Conservation (phyloP, 2,888 invertebrate genomes). For the Sarcophaga variegata region DNA sequence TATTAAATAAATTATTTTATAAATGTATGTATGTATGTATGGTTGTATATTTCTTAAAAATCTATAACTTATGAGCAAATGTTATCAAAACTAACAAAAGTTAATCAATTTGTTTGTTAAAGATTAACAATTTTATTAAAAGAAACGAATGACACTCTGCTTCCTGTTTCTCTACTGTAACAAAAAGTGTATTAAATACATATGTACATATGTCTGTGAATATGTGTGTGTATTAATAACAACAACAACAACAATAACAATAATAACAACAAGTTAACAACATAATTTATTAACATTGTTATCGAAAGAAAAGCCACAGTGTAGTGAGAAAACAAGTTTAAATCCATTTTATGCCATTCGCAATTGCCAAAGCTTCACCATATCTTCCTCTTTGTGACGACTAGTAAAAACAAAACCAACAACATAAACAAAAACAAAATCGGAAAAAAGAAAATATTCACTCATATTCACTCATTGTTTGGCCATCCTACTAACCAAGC, state of each 20-base stretch:
- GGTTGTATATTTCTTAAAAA: too few relatives aligned
- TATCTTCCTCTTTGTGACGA: too few relatives aligned
- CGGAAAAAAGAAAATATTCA: neutral
- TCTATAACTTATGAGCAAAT: too few relatives aligned
- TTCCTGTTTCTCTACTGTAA: too few relatives aligned
- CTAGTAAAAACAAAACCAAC: neutral
- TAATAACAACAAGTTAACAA: conserved; percentile 48
- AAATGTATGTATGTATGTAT: too few relatives aligned
- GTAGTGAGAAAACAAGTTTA: conserved; percentile 64
- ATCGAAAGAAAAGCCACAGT: conserved; percentile 67
- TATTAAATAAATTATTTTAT: too few relatives aligned
- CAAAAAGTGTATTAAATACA: neutral
- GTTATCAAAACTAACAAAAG: too few relatives aligned
- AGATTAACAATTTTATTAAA: too few relatives aligned
- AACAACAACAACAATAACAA: conserved; percentile 4
- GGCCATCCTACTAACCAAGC: too few relatives aligned
- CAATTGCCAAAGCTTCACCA: neutral
- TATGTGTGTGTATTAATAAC: neutral
- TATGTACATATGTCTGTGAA: neutral
- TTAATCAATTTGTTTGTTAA: too few relatives aligned
- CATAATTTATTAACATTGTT: conserved; percentile 68
- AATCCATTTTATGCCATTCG: conserved; percentile 55
- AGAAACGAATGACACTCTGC: too few relatives aligned
- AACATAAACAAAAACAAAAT: conserved; percentile 30
- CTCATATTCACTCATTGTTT: neutral